Percentiles rank a stretch among this genome's conserved stretches.
Conservation (phyloP, 2,113 vertebrate species). For the Scalopus aquaticus region DNA sequence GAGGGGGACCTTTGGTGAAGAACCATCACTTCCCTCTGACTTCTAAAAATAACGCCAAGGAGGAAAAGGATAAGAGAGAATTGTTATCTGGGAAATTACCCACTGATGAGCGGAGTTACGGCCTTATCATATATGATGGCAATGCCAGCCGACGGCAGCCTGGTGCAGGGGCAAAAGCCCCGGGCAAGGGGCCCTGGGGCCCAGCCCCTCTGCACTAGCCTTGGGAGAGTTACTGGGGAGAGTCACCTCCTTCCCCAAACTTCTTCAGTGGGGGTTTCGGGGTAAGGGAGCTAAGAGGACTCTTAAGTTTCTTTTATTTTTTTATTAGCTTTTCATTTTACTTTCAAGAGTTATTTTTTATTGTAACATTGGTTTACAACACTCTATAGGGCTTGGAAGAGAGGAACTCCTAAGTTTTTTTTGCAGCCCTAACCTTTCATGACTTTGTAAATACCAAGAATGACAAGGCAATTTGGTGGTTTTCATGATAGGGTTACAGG, state of each 20-base stretch:
- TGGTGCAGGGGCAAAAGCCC: no score
- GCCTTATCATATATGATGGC: not conserved
- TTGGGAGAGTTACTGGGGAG: not conserved
- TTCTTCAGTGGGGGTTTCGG: not conserved
- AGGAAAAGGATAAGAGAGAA: not conserved
- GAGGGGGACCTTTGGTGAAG: not conserved
- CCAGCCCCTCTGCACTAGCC: not conserved
- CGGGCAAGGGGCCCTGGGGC: not conserved
- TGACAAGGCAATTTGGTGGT: not conserved
- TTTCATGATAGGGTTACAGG: not conserved
- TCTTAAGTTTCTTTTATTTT: not conserved
- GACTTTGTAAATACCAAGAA: conserved; percentile 36
- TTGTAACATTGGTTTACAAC: no score
- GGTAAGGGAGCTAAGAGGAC: not conserved
- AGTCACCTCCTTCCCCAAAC: not conserved
- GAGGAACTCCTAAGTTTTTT: not conserved
- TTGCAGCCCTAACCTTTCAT: not conserved
- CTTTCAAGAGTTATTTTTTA: no score
- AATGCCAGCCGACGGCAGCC: not conserved
- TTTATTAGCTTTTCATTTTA: no score
- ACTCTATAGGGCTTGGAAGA: no score
- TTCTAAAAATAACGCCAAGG: not conserved
- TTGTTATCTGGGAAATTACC: not conserved
- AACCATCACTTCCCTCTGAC: not conserved
- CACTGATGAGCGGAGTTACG: not conserved